Base-by-base conservation (phyloP, 2,113 vertebrate genomes). In the Neolamprologus fasciatus region DNA sequence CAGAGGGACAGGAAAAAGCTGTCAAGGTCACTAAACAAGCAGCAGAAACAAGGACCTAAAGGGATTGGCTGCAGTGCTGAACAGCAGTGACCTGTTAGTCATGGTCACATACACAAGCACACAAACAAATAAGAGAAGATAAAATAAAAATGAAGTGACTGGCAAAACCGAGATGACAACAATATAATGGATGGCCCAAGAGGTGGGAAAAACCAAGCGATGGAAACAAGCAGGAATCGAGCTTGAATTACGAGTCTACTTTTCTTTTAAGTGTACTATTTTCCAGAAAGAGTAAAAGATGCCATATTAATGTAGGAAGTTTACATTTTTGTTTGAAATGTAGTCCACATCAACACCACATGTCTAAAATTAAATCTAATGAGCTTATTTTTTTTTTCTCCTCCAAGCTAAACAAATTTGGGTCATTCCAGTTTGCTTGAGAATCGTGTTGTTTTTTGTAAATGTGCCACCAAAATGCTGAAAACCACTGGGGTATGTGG, bases 11-110 rank as follows among this genome's bases (percentile, higher is more conserved):
- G 90, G 82, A 89, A 86, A 85, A 93, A 89, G 88, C 94, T 94
- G 95, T 95, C 93, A 95, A 95, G 94, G 94, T 95, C 93, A 71
- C 95, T 93, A 95, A 94, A 94, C 94, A 92, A 94, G 94, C 90
- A 86, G 94, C 89, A 87, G 90, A 87, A 92, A 93, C 81, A 87
- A 93, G 90, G 91, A 93, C 93, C 93, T 94, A 88, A 93, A 93
- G 93, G 94, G 93, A 94, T 93, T 94, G 92, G 92, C 93, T 92
- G 93, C 88, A 94, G 90, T 8, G 92, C 90, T 79, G 89, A 92
- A 79, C 93, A 92, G 91, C 93, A 93, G 89, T 93, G 93, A 94
- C 95, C 94, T 89, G 94, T 95, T 95, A 95, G 95, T 95, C 94
- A 95, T 93, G 93, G 92, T 93, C 91, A 86, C 87, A 91, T 88